Percentiles rank a stretch among this genome's conserved stretches.
Conservation (phyloP, 2,888 invertebrate genomes). For the Macropis europaea region DNA sequence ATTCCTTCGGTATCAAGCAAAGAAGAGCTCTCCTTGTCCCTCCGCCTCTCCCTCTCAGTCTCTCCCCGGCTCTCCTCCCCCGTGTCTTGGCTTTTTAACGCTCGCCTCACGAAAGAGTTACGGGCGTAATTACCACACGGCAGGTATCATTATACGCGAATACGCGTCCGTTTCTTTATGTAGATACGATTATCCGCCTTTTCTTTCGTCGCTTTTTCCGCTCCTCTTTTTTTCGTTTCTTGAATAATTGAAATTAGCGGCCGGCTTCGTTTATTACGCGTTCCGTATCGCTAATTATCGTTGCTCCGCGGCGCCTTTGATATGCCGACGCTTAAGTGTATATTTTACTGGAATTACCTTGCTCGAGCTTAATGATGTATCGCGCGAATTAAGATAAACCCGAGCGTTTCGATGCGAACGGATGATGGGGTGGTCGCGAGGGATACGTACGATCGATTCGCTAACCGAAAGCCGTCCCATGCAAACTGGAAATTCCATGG, state of each 20-base stretch:
- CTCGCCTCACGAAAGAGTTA: conserved; percentile 48
- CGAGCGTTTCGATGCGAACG: conserved; percentile 20
- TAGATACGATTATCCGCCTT: conserved; percentile 46
- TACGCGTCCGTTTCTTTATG: conserved; percentile 49
- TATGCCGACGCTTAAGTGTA: conserved; percentile 27
- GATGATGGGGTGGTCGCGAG: conserved; percentile 9
- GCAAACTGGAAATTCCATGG: no score
- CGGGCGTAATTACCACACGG: conserved; percentile 51
- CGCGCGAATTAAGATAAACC: conserved; percentile 51
- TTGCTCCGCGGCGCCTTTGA: conserved; percentile 41
- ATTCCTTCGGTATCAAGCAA: conserved; percentile 8
- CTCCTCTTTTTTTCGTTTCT: neutral
- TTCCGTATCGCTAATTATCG: conserved; percentile 51
- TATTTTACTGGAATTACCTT: conserved; percentile 47
- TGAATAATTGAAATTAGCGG: conserved; percentile 50
- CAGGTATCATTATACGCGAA: conserved; percentile 50
- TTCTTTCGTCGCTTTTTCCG: neutral
- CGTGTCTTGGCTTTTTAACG: conserved; percentile 43
- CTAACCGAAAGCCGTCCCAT: no score
- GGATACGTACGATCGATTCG: no score
- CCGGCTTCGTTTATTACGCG: conserved; percentile 51
- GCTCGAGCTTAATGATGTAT: conserved; percentile 47
- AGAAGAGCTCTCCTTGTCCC: neutral
- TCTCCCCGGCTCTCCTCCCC: neutral
- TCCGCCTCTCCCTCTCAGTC: neutral